These are phyloP conservation scores for Helicorthomorpha holstii DNA, from an alignment of 1,140 invertebrate genomes.

Conservation along the genomic window DNA sequence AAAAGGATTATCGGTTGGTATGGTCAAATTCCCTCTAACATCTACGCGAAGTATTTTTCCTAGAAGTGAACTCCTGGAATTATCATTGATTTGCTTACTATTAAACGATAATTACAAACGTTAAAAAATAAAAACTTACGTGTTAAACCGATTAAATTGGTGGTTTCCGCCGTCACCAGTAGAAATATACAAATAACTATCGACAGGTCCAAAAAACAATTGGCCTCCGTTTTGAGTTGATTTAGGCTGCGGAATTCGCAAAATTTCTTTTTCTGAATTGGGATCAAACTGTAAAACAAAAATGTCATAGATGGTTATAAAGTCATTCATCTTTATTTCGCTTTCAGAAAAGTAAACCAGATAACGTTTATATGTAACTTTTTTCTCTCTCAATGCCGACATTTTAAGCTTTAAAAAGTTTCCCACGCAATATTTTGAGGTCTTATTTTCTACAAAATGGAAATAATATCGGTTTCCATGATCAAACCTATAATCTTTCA, in stretches of 20 bases:
- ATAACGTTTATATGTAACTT: background rate
- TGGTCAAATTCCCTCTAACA: background rate
- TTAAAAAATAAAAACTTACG: too few relatives aligned
- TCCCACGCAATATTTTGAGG: background rate
- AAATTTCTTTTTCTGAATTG: conserved; percentile 3
- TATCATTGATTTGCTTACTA: too few relatives aligned
- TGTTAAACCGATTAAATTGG: too few relatives aligned
- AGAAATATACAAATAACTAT: conserved; percentile 5
- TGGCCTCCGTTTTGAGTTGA: conserved; percentile 7
- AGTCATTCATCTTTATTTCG: background rate
- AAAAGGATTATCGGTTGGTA: conserved; percentile 6
- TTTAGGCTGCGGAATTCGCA: conserved; percentile 6
- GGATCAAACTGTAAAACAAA: background rate
- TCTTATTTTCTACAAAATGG: background rate
- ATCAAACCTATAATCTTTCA: conserved; percentile 1
- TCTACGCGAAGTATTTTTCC: conserved; percentile 6
- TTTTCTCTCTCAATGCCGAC: background rate
- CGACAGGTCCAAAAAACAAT: conserved; percentile 5
- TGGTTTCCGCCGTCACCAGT: conserved; percentile 5
- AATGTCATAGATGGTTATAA: background rate
- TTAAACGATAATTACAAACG: too few relatives aligned
- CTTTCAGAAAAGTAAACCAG: background rate
- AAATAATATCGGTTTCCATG: background rate
- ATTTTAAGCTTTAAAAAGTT: background rate
- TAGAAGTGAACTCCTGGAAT: conserved; percentile 5